These are phyloP conservation scores for Zoroaster sp. DNA, from an alignment of 53 echinoderm and acorn worm species.

Conservation along the genomic window DNA sequence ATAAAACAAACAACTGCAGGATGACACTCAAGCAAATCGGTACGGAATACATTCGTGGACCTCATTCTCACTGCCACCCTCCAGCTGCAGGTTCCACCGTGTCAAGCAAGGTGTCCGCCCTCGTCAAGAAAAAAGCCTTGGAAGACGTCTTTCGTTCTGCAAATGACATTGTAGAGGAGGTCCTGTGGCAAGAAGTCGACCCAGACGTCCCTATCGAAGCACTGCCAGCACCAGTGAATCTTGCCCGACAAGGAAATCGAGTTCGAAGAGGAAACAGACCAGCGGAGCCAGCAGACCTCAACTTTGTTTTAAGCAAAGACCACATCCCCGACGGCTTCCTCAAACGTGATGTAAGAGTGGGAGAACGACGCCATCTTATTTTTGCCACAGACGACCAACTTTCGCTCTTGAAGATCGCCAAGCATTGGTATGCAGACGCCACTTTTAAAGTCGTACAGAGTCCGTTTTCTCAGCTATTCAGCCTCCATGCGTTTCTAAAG, in stretches of 20 bases:
- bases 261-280: slow-evolving; percentile 32
- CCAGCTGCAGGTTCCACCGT: not conserved
- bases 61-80: not conserved
- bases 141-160: slow-evolving; percentile 6
- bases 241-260: slow-evolving; percentile 36
- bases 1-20: not conserved
- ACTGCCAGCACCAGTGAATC: slow-evolving; percentile 25
- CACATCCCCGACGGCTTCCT: slow-evolving; percentile 18
- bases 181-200: not conserved
- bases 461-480: slow-evolving; percentile 64
- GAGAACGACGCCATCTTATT: slow-evolving; percentile 30
- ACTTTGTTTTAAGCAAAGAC: not conserved
- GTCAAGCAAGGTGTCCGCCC: not conserved
- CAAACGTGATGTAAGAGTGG: slow-evolving; percentile 26
- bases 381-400: slow-evolving; percentile 49
- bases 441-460: slow-evolving; percentile 66
- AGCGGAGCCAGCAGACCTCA: not conserved
- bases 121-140: not conserved
- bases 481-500: slow-evolving; percentile 58
- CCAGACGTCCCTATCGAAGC: not conserved
- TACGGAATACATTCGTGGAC: not conserved
- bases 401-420: slow-evolving; percentile 31
- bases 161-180: not conserved
- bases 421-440: slow-evolving; percentile 64
- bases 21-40: not conserved